Evolutionary conservation across 1,140 invertebrate genomes (phyloP), one percentile per base, ranked within the genome.

Genomic region (Ectropis grisescens): DNA sequence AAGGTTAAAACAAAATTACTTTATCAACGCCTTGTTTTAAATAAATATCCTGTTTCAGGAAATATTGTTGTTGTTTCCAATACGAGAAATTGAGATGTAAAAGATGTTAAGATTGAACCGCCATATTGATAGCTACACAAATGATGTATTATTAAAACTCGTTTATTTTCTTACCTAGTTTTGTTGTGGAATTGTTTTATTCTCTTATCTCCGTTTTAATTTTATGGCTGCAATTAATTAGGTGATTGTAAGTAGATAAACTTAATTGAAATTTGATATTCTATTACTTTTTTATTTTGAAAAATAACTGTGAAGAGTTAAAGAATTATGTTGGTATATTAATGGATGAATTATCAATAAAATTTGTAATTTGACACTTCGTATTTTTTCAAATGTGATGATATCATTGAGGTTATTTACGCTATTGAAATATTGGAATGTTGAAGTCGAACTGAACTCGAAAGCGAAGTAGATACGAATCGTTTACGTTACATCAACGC

Each of bases 1-100:
- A 81, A 78, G 76, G 76, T 81, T 78, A 76, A 81, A 81, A 81
- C 72, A 81, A 81, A 81, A 81, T 81, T 81, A 81, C 72, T 81
- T 81, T 78, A 81, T 81, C 76, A 81, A 76, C 76, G 72, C 69
- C 76, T 81, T 76, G 76, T 78, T 81, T 81, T 76, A 76, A 81
- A 81, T 76, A 81, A 81, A 81, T 81, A 75, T 78, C 72, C 72
- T 67, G 70, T 81, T 81, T 81, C 76, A 76, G 76, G 76, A 81
- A 76, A 75, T 80, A 80, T 78, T 78, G 71, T 81, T 75, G 72
- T 74, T 74, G 61, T 76, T 71, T 71, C 59, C 59, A 62, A 78
- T 74, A 76, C 71, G 67, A 74, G 69, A 68, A 64, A 81, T 81
- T 78, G 71, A 81, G 76, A 75, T 78, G 75, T 78, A 59, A 34